Base-by-base conservation (phyloP, 2,888 invertebrate genomes). In the Iselma pallidipennis region DNA sequence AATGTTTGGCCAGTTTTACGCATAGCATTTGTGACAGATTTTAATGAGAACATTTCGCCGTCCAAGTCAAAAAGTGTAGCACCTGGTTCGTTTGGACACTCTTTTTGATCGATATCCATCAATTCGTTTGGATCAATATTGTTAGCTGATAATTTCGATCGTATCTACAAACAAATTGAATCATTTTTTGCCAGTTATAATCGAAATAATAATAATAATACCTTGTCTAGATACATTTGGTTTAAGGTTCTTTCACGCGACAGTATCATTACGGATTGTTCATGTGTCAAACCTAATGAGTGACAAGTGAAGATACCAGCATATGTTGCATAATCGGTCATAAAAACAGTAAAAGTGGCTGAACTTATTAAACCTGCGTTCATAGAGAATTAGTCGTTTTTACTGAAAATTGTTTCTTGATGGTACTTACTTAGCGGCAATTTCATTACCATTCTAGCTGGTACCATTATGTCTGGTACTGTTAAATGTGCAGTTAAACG, bases 271-370 rank as follows among this genome's bases (percentile, higher is more conserved):
- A 91, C 91, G 0, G 91, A 91, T 63, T 89, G 87, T 2, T 92
- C 84, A 78, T 92, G 89, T 0, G 89, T 89, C 70, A 92, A 89
- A 0, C 88, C 85, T 12, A 93, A 76, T 74, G 88, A 90, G 79
- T 93, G 92, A 73, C 93, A 93, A 0, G 91, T 90, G 80, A 90
- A 93, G 50, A 93, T 84, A 0, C 88, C 91, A 0, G 91, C 92
- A 74, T 90, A 92, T 0, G 84, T 87, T 0, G 82, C 82, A 76
- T 92, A 92, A 76, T 93, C 92, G 0, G 92, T 91, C 70, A 86
- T 83, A 71, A 92, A 85, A 0, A 93, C 85, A 0, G 89, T 88
- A 80, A 91, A 93, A 53, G 88, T 87, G 0, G 92, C 90, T 55
- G 87, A 87, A 0, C 92, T 92, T 0, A 89, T 90, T 16, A 91